Base-by-base conservation (phyloP, 2,888 invertebrate genomes). In the Tuta absoluta region DNA sequence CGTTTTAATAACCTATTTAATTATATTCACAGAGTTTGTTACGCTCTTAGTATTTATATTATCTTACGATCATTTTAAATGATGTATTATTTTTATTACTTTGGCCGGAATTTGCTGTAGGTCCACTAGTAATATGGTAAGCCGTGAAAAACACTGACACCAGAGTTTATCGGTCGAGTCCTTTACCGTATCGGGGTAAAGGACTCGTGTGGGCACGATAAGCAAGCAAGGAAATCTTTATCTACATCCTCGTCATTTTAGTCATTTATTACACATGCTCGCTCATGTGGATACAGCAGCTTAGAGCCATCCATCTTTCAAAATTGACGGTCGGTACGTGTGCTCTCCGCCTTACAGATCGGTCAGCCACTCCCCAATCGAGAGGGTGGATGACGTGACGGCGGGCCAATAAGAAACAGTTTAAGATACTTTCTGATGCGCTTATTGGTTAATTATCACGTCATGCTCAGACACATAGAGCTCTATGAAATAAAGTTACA, bases 211-310 rank as follows among this genome's bases (percentile, higher is more conserved):
- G n/a, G n/a, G n/a, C 45, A 45, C n/a, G 45, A 45, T n/a, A 45
- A 33, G 33, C 7, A 33, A 28, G 28, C 28, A 28, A 33, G 33
- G 1, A 7, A 45, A 45, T 45, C 45, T 45, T 45, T 45, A 56
- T 24, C 28, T n/a, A n/a, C 23, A 28, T 7, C 59, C 41, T 11
- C 41, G 59, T 10, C 59, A 65, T 56, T 41, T 41, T 53, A 57
- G 64, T 49, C 65, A 69, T 69, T 69, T 66, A 69, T 69, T 63
- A 65, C 58, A 63, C 64, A 59, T 51, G 8, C 63, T 63, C 65
- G 41, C 65, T 66, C 65, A 48, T 63, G 60, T 59, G 65, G 49
- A 63, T 63, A 63, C 60, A 64, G 58, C 60, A 64, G 58, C 60
- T 62, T 56, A 53, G 14, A 62, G 60, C 45, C 0, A 62, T 65